phyloP scores from a whole-genome alignment of 2,797 vertebrate species.

The Hozukius guyotensis region DNA sequence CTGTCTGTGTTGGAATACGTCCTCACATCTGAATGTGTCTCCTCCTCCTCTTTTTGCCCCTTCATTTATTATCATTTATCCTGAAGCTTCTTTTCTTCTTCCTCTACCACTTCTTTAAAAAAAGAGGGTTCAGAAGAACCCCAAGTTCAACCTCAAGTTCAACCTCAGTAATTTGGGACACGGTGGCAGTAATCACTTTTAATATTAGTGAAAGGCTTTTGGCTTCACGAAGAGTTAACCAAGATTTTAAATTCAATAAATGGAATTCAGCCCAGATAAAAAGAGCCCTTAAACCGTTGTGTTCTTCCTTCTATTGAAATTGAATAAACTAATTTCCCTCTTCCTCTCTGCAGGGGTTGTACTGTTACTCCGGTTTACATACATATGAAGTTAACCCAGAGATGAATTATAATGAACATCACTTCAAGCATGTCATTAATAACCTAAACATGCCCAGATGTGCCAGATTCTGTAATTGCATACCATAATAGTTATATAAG shows the following conservation, averaged over 20 bases:
- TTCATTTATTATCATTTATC: neutral
- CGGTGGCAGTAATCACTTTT: neutral
- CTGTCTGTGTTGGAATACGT: neutral
- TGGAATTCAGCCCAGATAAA: neutral
- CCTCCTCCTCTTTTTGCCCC: neutral
- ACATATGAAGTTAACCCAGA: neutral
- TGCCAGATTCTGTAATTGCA: neutral
- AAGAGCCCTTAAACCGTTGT: neutral
- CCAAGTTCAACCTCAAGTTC: neutral
- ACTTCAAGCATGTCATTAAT: neutral
- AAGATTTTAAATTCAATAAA: neutral
- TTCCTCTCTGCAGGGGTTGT: neutral
- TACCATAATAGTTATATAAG: neutral
- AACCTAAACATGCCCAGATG: neutral
- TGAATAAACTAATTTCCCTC: neutral
- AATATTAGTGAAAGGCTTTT: neutral
- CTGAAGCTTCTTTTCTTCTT: neutral
- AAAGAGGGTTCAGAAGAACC: fast-evolving
- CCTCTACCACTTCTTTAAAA: neutral
- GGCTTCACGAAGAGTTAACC: neutral
- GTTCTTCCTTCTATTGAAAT: neutral
- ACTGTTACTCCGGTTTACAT: neutral
- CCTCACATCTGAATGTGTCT: neutral
- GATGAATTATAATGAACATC: neutral
- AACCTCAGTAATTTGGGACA: neutral